Percentiles rank a stretch among this genome's conserved stretches.
Evolutionary conservation across 2,113 vertebrate species (phyloP).

Genomic region (Brachionichthys hirsutus): DNA sequence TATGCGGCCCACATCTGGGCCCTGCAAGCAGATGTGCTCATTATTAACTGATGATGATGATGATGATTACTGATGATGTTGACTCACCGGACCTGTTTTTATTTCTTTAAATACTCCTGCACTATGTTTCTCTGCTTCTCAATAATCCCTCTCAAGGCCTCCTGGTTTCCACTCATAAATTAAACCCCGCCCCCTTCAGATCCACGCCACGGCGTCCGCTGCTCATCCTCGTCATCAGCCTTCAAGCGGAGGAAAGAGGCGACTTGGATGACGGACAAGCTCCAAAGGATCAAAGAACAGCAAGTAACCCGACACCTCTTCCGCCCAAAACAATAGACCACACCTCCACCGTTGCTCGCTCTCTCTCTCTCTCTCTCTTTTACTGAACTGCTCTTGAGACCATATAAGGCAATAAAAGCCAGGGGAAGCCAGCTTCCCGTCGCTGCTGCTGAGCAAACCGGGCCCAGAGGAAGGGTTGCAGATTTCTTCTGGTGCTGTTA

Average conservation of each 20-base stretch:
- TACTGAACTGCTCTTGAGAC: slow-evolving; percentile 74
- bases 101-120: no score
- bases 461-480: slow-evolving; percentile 50
- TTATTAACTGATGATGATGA: no score
- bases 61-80: no score
- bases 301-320: slow-evolving; percentile 75
- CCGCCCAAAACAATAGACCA: slow-evolving; percentile 77
- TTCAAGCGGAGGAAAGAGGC: slow-evolving; percentile 23
- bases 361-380: slow-evolving; percentile 57
- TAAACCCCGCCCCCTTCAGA: no score
- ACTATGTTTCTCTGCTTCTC: not conserved
- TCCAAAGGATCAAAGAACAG: slow-evolving; percentile 57
- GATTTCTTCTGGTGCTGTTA: slow-evolving; percentile 49
- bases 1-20: no score
- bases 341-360: slow-evolving; percentile 68
- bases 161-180: slow-evolving; percentile 2
- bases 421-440: slow-evolving; percentile 57
- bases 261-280: slow-evolving; percentile 54
- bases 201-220: not conserved
- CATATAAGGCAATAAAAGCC: slow-evolving; percentile 81
- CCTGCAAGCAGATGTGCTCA: no score
- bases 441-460: slow-evolving; percentile 53
- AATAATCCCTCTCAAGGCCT: slow-evolving; percentile 6
- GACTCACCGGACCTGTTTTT: no score
- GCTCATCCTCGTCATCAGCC: slow-evolving; percentile 32